Evolutionary conservation across 2,797 vertebrate genomes (phyloP).

Genomic region (Balearica regulorum): DNA sequence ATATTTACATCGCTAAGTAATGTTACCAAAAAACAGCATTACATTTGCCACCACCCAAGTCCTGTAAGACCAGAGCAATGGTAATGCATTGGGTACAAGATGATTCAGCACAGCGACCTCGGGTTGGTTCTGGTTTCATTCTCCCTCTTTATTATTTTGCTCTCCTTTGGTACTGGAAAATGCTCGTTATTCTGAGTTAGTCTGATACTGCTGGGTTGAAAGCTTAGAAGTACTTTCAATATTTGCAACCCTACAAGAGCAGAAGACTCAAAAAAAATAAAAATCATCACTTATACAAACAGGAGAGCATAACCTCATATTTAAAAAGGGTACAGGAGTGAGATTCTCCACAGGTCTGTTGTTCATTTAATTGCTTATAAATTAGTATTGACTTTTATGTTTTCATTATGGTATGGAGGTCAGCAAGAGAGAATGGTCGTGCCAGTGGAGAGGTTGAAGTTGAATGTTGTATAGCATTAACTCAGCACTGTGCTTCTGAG

Average conservation of each 20-base stretch:
- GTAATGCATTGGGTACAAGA: background rate
- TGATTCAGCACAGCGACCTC: fast-evolving
- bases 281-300: background rate
- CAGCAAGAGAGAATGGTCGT: background rate
- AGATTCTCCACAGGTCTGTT: background rate
- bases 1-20: background rate
- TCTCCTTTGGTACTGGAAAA: background rate
- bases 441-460: background rate
- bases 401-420: background rate
- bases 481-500: background rate
- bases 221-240: background rate
- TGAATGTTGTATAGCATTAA: background rate
- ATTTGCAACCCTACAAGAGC: background rate
- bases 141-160: background rate
- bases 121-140: background rate
- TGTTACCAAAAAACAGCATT: background rate
- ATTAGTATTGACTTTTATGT: background rate
- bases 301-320: background rate
- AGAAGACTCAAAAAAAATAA: background rate
- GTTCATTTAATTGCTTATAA: background rate
- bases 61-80: background rate
- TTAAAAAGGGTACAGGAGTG: background rate
- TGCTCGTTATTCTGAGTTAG: background rate
- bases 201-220: background rate
- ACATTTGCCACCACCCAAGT: background rate